Conservation (phyloP, 2,113 vertebrate genomes). For the Erythrocercus mccallii region DNA sequence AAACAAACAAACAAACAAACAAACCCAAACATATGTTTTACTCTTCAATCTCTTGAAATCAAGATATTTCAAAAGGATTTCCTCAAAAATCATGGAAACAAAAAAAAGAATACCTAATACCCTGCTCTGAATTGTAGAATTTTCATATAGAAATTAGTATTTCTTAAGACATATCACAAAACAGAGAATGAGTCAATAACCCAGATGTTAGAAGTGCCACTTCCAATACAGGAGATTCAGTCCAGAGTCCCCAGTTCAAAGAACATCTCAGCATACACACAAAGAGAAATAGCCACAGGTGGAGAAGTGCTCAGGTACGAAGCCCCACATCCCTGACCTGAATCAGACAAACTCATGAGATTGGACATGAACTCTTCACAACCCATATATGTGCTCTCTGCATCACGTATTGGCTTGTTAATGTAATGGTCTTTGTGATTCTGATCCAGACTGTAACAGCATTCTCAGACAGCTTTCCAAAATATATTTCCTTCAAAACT, state of each 20-base stretch:
- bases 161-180: neutral
- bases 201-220: neutral
- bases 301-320: neutral
- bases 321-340: neutral
- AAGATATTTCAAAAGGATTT: neutral
- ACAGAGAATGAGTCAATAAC: neutral
- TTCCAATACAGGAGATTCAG: neutral
- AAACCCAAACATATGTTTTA: neutral
- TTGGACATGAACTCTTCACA: neutral
- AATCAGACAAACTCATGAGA: neutral
- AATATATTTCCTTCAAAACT: neutral
- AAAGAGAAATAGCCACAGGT: neutral
- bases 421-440: neutral
- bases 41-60: neutral
- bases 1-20: neutral
- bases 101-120: neutral
- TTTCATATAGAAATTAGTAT: neutral
- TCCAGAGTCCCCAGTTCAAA: neutral
- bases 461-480: neutral
- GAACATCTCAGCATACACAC: neutral
- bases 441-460: neutral
- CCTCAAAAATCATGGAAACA: neutral
- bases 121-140: neutral
- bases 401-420: neutral
- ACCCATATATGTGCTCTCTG: neutral